These are phyloP conservation scores for Penaeus chinensis DNA, from an alignment of 1,140 invertebrate species.

Conservation along the genomic window DNA sequence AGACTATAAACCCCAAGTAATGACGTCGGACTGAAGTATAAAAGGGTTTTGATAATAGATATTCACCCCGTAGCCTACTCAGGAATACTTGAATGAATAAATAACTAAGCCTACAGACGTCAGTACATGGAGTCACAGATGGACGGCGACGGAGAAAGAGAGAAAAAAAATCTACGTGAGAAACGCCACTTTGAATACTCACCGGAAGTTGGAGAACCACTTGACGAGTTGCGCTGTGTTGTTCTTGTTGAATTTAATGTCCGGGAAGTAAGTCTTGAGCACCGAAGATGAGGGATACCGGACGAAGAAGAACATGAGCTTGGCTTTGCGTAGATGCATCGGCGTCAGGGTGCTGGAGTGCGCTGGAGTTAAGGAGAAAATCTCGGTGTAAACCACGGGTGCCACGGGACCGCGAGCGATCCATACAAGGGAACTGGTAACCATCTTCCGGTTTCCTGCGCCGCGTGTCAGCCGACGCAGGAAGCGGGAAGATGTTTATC, in stretches of 20 bases:
- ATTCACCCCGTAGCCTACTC: background rate
- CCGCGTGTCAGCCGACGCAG: background rate
- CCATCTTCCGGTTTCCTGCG: conserved; percentile 14
- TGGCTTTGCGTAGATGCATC: conserved; percentile 99
- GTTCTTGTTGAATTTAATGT: conserved; percentile 99
- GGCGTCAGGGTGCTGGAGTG: conserved; percentile 96
- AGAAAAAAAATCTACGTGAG: conserved; percentile 11
- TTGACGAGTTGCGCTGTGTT: conserved; percentile 99
- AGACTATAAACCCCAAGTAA: too few relatives aligned
- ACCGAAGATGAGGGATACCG: conserved; percentile 98
- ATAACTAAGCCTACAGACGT: background rate
- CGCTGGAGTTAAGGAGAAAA: conserved; percentile 81
- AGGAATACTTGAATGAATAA: background rate
- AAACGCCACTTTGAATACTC: conserved; percentile 71
- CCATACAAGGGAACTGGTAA: conserved; percentile 30
- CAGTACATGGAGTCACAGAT: too few relatives aligned
- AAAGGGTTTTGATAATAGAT: background rate
- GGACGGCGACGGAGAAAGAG: background rate
- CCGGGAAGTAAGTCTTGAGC: conserved; percentile 99
- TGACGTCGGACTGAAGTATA: background rate
- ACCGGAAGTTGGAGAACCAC: conserved; percentile 99
- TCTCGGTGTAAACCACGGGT: conserved; percentile 10
- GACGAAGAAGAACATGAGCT: conserved; percentile 99
- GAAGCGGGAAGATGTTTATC: conserved; percentile 35
- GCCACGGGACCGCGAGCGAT: conserved; percentile 14